A percentile compares a stretch with the other conserved stretches of the same genome.
Conservation (phyloP, 2,113 vertebrate species). For the Upupa epops region DNA sequence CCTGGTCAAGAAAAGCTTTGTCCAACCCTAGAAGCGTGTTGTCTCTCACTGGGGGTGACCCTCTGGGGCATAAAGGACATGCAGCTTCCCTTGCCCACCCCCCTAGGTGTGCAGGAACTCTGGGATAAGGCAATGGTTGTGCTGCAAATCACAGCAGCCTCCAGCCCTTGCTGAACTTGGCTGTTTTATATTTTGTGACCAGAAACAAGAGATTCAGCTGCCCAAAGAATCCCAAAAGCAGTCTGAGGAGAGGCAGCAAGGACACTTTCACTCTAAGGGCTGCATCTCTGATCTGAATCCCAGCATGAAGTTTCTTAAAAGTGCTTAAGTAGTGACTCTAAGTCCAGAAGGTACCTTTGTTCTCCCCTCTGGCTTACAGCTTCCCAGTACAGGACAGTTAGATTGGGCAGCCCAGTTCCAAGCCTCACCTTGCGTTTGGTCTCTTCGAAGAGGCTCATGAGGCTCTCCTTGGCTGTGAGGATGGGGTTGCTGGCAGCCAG, state of each 20-base stretch:
- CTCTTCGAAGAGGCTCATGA: constrained; percentile 98
- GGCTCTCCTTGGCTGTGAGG: constrained; percentile 96
- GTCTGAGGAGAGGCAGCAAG: background rate
- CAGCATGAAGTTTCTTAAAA: background rate
- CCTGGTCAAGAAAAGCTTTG: background rate
- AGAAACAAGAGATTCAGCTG: background rate
- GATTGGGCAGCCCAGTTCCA: background rate
- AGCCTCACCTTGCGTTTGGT: constrained; percentile 94
- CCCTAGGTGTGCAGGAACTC: background rate
- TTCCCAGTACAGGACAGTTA: background rate
- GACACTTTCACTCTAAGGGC: background rate
- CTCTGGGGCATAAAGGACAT: background rate
- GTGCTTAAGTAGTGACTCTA: background rate
- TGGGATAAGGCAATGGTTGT: background rate
- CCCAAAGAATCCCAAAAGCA: background rate
- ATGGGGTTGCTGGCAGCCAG: constrained; percentile 98
- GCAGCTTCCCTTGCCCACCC: background rate
- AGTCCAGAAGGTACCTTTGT: background rate
- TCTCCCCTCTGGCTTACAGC: background rate
- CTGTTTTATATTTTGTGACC: background rate
- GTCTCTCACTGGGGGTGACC: background rate
- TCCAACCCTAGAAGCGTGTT: background rate
- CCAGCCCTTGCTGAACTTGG: background rate
- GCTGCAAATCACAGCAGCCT: background rate
- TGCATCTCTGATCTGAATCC: background rate